These are phyloP conservation scores for Macrotrachela quadricornifera DNA, from an alignment of 1,140 invertebrate species.

Conservation along the genomic window DNA sequence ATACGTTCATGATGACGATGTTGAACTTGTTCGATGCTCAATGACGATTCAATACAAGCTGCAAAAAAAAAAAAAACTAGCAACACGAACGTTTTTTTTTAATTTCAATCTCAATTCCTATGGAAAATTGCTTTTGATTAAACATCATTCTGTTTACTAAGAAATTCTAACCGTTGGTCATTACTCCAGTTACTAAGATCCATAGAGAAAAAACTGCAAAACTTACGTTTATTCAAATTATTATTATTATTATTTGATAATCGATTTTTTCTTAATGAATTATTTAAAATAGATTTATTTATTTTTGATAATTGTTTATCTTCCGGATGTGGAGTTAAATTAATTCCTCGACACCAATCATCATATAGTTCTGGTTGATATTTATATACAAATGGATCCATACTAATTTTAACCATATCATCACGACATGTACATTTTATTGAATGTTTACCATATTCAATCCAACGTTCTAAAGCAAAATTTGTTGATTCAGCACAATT, in stretches of 20 bases:
- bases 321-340: conserved; percentile 73
- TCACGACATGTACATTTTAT: conserved; percentile 29
- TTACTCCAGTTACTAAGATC: too few species aligned
- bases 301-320: conserved; percentile 35
- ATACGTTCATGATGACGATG: too few species aligned
- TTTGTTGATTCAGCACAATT: conserved; percentile 98
- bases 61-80: too few species aligned
- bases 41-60: too few species aligned
- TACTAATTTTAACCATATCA: conserved; percentile 81
- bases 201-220: background rate
- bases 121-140: too few species aligned
- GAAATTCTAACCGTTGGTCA: too few species aligned
- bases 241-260: background rate
- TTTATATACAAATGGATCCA: conserved; percentile 83
- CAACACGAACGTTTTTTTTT: too few species aligned
- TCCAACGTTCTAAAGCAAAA: conserved; percentile 84
- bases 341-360: conserved; percentile 56
- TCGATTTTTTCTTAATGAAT: background rate
- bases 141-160: too few species aligned
- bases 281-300: background rate
- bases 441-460: conserved; percentile 75
- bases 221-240: background rate
- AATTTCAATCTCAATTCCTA: too few species aligned
- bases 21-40: too few species aligned
- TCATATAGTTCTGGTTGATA: conserved; percentile 75